These are phyloP conservation scores for Lagenorhynchus albirostris DNA, from an alignment of 2,113 vertebrate genomes.

Conservation along the genomic window DNA sequence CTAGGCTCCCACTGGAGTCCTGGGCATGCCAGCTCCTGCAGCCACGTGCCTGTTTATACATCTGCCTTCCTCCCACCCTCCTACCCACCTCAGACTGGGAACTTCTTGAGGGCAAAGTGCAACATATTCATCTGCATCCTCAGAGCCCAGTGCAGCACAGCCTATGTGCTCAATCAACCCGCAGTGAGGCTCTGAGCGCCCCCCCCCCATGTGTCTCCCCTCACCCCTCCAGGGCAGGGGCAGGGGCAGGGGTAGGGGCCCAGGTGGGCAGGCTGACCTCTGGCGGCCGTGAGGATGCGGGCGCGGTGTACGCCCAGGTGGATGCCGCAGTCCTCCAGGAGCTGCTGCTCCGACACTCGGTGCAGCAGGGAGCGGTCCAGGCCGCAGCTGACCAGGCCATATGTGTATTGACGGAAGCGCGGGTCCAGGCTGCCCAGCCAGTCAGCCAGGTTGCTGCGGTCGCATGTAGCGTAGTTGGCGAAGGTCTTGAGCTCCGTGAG, in stretches of 20 bases:
- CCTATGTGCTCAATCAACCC: accelerated
- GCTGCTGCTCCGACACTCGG: constrained; percentile 92
- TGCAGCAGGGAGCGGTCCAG: constrained; percentile 89
- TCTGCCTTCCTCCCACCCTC: not conserved
- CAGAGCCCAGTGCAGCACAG: not conserved
- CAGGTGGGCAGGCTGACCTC: constrained; percentile 69
- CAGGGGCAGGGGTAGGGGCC: accelerated
- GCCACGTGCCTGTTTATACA: not conserved
- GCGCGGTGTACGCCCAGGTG: constrained; percentile 90
- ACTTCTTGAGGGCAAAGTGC: not conserved
- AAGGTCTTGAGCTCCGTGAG: constrained; percentile 95
- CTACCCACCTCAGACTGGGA: not conserved
- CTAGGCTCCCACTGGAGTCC: not conserved
- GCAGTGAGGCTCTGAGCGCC: not conserved
- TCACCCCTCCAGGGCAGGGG: not conserved
- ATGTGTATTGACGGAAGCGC: constrained; percentile 96
- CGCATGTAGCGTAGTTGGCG: constrained; percentile 94
- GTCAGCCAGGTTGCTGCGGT: constrained; percentile 96
- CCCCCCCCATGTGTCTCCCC: not conserved
- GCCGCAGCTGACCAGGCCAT: constrained; percentile 91
- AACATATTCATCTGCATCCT: not conserved
- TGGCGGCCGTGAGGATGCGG: constrained; percentile 86
- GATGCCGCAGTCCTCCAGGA: constrained; percentile 90
- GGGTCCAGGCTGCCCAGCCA: constrained; percentile 93
- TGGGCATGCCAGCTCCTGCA: not conserved